Conservation (phyloP, 2,797 vertebrate genomes). For the Bovichtus diacanthus region DNA sequence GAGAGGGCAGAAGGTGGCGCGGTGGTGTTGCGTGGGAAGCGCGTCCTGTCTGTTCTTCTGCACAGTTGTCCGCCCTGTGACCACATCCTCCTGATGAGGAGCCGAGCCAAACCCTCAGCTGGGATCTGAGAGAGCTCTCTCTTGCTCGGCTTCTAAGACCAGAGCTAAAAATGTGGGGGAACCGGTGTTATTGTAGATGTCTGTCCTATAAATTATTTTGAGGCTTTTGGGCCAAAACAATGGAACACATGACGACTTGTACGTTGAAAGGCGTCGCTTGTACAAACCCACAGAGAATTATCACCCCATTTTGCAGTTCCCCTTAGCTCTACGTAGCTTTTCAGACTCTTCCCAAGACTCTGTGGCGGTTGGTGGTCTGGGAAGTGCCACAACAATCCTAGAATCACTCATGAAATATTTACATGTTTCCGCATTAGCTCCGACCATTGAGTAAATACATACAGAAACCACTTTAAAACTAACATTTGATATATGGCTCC, state of each 20-base stretch:
- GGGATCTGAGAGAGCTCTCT: constrained; percentile 53
- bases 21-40: not conserved
- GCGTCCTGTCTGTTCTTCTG: constrained; percentile 40
- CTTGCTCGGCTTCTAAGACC: constrained; percentile 20
- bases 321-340: not conserved
- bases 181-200: not conserved
- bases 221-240: not conserved
- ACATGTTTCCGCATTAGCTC: constrained; percentile 46
- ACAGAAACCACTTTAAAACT: constrained; percentile 35
- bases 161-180: constrained; percentile 9
- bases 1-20: constrained; percentile 48
- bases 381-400: constrained; percentile 13
- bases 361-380: constrained; percentile 44
- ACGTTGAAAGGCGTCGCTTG: not conserved
- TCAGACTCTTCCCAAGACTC: not conserved
- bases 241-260: not conserved
- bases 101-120: constrained; percentile 61
- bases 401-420: constrained; percentile 61
- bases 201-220: too few species aligned
- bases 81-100: constrained; percentile 62
- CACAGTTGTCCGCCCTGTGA: constrained; percentile 56
- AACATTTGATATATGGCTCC: constrained; percentile 41
- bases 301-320: not conserved
- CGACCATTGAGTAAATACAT: constrained; percentile 54
- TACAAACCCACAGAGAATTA: not conserved